Conservation (phyloP, 2,888 invertebrate species). For the Acleris literana region DNA sequence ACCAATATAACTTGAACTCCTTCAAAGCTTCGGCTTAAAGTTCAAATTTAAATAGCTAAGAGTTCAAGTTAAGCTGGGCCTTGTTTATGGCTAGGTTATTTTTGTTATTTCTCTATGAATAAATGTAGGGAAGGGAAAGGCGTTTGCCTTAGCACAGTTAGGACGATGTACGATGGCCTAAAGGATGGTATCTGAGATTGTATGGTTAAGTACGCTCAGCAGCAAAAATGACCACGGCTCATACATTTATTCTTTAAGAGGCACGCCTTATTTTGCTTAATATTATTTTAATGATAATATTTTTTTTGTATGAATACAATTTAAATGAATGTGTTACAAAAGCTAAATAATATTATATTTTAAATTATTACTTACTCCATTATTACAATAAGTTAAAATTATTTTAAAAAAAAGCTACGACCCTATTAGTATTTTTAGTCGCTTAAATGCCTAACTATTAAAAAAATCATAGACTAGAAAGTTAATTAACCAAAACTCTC, state of each 20-base stretch:
- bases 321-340: too few species aligned
- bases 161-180: conserved; percentile 60
- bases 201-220: conserved; percentile 37
- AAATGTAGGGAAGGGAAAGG: conserved; percentile 81
- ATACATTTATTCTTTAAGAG: not conserved
- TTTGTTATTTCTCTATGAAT: conserved; percentile 83
- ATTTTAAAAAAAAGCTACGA: too few species aligned
- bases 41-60: conserved; percentile 26
- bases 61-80: conserved; percentile 55
- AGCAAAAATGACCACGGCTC: not conserved
- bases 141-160: conserved; percentile 82
- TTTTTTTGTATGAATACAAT: not conserved
- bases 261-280: too few species aligned
- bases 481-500: conserved; percentile 33
- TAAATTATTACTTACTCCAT: too few species aligned
- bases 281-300: not conserved
- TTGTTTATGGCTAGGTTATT: conserved; percentile 60
- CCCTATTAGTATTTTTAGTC: too few species aligned
- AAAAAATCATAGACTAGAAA: conserved; percentile 25
- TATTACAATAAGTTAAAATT: too few species aligned
- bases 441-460: not conserved
- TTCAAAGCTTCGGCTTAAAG: not conserved
- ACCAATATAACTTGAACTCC: conserved; percentile 55
- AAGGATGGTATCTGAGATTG: conserved; percentile 62
- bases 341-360: too few species aligned